phyloP scores from a whole-genome alignment of 2,888 invertebrate genomes.

The Folsomia candida region DNA sequence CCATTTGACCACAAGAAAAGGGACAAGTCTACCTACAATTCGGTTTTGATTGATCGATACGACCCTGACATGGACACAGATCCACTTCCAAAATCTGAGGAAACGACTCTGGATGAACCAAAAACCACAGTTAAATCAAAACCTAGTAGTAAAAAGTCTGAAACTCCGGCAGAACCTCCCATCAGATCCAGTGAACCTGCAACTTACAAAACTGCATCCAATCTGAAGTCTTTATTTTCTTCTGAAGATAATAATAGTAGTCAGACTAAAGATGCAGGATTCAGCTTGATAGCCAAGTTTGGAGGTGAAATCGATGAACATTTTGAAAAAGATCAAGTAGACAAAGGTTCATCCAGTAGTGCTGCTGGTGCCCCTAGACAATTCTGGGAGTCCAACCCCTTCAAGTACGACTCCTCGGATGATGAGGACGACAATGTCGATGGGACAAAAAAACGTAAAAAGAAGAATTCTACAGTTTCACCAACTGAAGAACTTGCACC shows the following conservation, averaged over 20 bases:
- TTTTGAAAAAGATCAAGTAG: not conserved
- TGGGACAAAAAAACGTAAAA: not conserved
- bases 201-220: constrained; percentile 42
- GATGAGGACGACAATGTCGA: constrained; percentile 33
- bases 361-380: constrained; percentile 22
- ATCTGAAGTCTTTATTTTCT: constrained; percentile 42
- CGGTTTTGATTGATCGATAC: constrained; percentile 34
- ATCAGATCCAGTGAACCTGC: constrained; percentile 26
- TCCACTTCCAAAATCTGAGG: not conserved
- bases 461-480: not conserved
- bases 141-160: not conserved
- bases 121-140: not conserved
- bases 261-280: constrained; percentile 13
- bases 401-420: constrained; percentile 49
- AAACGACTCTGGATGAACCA: not conserved
- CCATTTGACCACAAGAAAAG: constrained; percentile 3
- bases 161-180: not conserved
- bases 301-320: constrained; percentile 19
- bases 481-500: not conserved
- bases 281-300: constrained; percentile 45
- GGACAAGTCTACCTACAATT: not conserved
- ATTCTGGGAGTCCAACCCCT: constrained; percentile 48
- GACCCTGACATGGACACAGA: constrained; percentile 31
- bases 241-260: constrained; percentile 3
- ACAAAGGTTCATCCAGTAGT: not conserved